Evolutionary conservation across 2,113 vertebrate genomes (phyloP), one percentile per base, ranked within the genome.

Genomic region (Pygoscelis antarcticus): DNA sequence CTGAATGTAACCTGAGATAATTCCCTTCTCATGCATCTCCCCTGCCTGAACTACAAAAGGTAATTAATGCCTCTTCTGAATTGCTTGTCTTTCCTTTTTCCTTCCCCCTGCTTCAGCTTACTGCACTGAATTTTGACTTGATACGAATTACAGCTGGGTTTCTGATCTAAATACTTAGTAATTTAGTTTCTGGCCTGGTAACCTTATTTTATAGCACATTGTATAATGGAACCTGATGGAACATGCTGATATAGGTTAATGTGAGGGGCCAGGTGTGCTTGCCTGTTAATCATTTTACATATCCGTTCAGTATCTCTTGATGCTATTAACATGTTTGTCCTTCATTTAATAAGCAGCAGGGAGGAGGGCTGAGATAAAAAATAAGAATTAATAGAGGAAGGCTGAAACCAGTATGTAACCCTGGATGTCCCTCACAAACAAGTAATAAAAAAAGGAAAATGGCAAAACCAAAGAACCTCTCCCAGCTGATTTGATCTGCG

Each of bases 281-380:
- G 25, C 22, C 36, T 76, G n/a, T 57, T 94, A 80, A 96, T 91
- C 42, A 76, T 22, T 81, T 87, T 72, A 79, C 89, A 93, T 91
- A 96, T 76, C 74, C 2, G 0, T 64, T 95, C 18, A 3, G 27
- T 84, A 83, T 85, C 76, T 94, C 88, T 71, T 60, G 27, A 62
- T 91, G 75, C 51, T 85, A 38, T 93, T 92, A 81, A 60, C 11
- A 10, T 75, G 55, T 95, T 96, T 97, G 72, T 58, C 57, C 42
- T 95, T 88, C 51, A 19, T 81, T 80, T 83, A 60, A 44, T 77
- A 60, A 44, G 29, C 18, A 83, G 38, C 29, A 68, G 40, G 32
- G 16, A 78, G 5, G 34, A 95, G 14, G 38, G 62, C 38, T 71
- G 47, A 58, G n/a, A 78, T 88, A 66, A 71, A 94, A 91, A 34